Evolutionary conservation across 2,888 invertebrate species (phyloP).

Genomic region (Odontothrips loti): DNA sequence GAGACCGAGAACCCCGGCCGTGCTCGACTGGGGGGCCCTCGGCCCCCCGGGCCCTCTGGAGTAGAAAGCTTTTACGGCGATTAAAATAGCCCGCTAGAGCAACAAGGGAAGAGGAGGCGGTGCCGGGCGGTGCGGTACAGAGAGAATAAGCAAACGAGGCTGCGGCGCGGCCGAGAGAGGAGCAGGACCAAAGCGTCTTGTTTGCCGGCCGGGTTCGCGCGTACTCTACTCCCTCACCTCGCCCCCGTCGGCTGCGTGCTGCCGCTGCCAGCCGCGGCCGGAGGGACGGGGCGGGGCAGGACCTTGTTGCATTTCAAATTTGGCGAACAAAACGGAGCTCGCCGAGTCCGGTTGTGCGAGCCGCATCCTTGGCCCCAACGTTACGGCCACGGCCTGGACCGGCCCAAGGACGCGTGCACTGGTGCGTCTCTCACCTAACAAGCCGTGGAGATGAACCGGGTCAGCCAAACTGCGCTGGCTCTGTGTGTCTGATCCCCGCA

Average conservation of each 20-base stretch:
- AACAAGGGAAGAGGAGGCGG: background rate
- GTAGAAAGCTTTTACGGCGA: constrained; percentile 6
- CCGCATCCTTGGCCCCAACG: no score
- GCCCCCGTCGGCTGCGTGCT: background rate
- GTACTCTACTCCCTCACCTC: background rate
- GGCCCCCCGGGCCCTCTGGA: background rate
- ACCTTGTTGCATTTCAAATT: no score
- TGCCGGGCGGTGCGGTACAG: background rate
- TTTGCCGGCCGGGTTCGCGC: background rate
- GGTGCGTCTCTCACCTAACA: no score
- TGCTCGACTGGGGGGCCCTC: background rate
- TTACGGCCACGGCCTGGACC: no score
- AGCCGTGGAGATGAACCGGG: no score
- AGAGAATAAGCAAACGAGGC: background rate
- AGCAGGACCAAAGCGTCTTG: background rate
- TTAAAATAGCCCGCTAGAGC: background rate
- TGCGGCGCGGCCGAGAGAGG: background rate
- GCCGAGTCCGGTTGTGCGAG: no score
- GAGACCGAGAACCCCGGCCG: background rate
- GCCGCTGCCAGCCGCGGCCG: no score
- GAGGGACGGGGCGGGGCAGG: no score
- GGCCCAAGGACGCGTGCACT: no score
- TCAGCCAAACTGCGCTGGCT: no score
- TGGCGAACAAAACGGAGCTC: no score
- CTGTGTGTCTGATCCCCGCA: background rate